Percentiles rank a stretch among this genome's conserved stretches.
Conservation (phyloP, 2,888 invertebrate genomes). For the Cryptocephalus primarius region DNA sequence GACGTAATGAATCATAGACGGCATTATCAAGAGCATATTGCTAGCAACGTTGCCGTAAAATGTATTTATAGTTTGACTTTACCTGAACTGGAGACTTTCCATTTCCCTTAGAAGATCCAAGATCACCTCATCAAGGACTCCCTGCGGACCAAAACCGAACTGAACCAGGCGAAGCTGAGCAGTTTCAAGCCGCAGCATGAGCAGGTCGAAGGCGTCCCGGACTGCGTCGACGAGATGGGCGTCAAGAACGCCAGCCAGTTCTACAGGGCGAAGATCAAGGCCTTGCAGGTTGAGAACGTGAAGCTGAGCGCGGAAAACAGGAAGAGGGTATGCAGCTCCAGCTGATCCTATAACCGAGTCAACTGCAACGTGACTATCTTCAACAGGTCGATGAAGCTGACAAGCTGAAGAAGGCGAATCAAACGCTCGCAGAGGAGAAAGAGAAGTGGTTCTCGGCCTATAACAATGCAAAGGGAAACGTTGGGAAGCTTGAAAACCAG, state of each 20-base stretch:
- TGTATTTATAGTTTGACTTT: too few species aligned
- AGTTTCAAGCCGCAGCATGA: constrained; percentile 6
- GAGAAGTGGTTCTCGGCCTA: constrained; percentile 33
- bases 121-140: constrained; percentile 23
- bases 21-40: too few species aligned
- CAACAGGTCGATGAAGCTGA: constrained; percentile 30
- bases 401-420: constrained; percentile 28
- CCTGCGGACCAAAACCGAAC: constrained; percentile 15
- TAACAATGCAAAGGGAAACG: constrained; percentile 24
- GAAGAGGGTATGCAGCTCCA: constrained; percentile 28
- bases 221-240: constrained; percentile 26
- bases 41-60: too few species aligned
- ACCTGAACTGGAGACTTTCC: too few species aligned
- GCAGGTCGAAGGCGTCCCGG: constrained; percentile 6
- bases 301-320: constrained; percentile 25
- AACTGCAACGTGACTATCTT: too few species aligned
- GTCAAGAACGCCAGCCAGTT: constrained; percentile 27
- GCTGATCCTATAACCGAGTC: too few species aligned
- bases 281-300: constrained; percentile 26
- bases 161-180: constrained; percentile 10
- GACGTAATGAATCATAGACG: too few species aligned
- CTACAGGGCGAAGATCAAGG: constrained; percentile 31
- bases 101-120: constrained; percentile 25
- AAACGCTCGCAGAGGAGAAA: constrained; percentile 28
- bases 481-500: constrained; percentile 30